Base-by-base conservation (phyloP, 2,113 vertebrate species). In the Scomber japonicus region DNA sequence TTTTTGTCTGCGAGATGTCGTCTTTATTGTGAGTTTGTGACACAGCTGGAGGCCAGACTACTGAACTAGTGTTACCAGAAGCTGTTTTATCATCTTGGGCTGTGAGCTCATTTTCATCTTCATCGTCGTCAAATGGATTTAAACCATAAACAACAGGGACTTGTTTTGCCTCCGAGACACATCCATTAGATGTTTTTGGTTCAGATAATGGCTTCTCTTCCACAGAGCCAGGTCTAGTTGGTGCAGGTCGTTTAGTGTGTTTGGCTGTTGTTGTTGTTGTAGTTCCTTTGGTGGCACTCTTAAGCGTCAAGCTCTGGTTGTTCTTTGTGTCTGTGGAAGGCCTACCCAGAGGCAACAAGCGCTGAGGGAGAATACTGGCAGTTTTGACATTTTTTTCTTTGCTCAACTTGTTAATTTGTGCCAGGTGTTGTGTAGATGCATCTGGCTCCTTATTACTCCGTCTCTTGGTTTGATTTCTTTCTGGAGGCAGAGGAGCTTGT, bases 401-500 rank as follows among this genome's bases (percentile, higher is more conserved):
- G 24, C n/a, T 62, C 30, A 71, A 78, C 60, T 83, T 77, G 79
- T 76, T 72, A 8, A 55, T 67, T 51, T 69, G 51, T 44, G n/a
- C 16, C 48, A n/a, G 63, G 55, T 79, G 81, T 45, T 0, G 56
- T 5, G 31, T 3, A 1, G 68, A 27, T 7, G 2, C 71, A 4
- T 77, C 69, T 35, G 55, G 66, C 48, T 84, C 78, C 31, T n/a
- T 4, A n/a, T 40, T 82, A 68, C 13, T 71, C 10, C 1, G 67
- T 8, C 64, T 70, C 48, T 68, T 71, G 3, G 53, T n/a, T 59
- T 19, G 64, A 60, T 12, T 81, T 45, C 53, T 85, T 79, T 67
- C 80, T 14, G 93, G 93, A 44, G 94, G 92, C 68, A 53, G 82
- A 66, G 94, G 94, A 72, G 94, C 94, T 3, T n/a, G 80, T 11